Evolutionary conservation across 1,140 invertebrate species (phyloP), one percentile per base, ranked within the genome.

Genomic region (Drosophila rufa): DNA sequence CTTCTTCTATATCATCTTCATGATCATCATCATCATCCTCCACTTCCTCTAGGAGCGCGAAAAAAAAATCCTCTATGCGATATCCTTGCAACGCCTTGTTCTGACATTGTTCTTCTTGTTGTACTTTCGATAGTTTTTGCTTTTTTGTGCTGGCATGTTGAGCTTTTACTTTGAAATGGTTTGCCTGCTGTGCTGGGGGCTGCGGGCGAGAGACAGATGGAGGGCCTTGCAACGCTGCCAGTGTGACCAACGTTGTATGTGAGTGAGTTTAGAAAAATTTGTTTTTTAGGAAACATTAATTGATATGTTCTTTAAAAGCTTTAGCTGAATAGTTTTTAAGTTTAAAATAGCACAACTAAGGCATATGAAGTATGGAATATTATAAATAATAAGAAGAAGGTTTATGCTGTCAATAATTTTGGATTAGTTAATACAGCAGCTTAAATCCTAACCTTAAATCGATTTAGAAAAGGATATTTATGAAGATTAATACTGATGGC

Each of bases 81-180:
- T 58, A 58, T 65, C 43, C 27, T 58, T 67, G 45, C 50, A 27
- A 42, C 38, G 25, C 33, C 25, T 47, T 36, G 33, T 25, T 25
- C 22, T 47, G 6, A 62, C 43, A 17, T 38, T 51, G 38, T 59
- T 57, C 25, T 55, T 82, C 22, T 57, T 65, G 61, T 84, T 89
- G 78, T 89, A 89, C 84, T 83, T 84, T 89, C 69, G 56, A 70
- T 70, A 68, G 79, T 81, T 80, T 71, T 80, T 79, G 25, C 25
- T 65, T 75, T 80, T 73, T 83, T 81, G 75, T 89, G 85, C 84
- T 80, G 70, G 77, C 69, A 81, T 89, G 85, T 89, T 89, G 85
- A 89, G 85, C 85, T 89, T 89, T 89, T 90, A 90, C 85, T 89
- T 89, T 89, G 85, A 89, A 87, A 87, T 87, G 83, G 76, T 80